Percentiles rank a stretch among this genome's conserved stretches.
phyloP scores from a whole-genome alignment of 2,113 vertebrate genomes.

The Nesogale talazaci region DNA sequence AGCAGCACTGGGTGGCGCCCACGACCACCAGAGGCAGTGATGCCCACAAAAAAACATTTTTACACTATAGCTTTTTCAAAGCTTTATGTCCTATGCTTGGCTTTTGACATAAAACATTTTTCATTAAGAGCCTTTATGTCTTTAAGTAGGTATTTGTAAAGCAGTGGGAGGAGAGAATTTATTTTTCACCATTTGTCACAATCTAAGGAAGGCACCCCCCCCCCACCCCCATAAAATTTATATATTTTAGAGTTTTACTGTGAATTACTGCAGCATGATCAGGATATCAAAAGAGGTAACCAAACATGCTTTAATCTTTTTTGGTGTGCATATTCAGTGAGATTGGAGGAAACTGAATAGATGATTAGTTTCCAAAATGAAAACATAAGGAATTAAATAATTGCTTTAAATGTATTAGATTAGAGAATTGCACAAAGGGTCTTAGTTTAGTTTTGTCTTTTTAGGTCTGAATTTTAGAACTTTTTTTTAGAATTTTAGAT shows the following conservation, averaged over 20 bases:
- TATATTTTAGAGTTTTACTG: slow-evolving; percentile 33
- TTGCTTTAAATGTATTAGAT: slow-evolving; percentile 36
- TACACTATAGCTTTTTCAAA: slow-evolving; percentile 10
- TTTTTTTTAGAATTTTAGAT: slow-evolving; percentile 40
- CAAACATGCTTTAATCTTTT: slow-evolving; percentile 21
- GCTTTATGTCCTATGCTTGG: slow-evolving; percentile 4
- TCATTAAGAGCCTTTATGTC: slow-evolving; percentile 21
- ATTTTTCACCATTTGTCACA: slow-evolving; percentile 47
- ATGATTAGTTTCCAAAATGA: slow-evolving; percentile 37
- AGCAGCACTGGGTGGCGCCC: no score
- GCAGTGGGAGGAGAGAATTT: slow-evolving; percentile 44
- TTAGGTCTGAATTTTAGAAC: slow-evolving; percentile 37
- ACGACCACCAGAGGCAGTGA: no score
- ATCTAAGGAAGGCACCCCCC: slow-evolving; percentile 29
- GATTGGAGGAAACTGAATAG: not conserved
- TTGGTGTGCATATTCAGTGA: slow-evolving; percentile 8
- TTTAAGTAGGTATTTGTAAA: slow-evolving; percentile 44
- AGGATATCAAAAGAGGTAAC: slow-evolving; percentile 14
- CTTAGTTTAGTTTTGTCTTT: slow-evolving; percentile 49
- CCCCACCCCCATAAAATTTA: not conserved
- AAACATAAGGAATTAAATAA: slow-evolving; percentile 28
- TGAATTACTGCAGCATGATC: slow-evolving; percentile 43
- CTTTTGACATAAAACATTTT: slow-evolving; percentile 59
- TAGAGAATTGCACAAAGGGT: not conserved
- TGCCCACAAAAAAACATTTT: not conserved